Evolutionary conservation across 2,888 invertebrate species (phyloP).

Genomic region (Tenthredo distinguenda): DNA sequence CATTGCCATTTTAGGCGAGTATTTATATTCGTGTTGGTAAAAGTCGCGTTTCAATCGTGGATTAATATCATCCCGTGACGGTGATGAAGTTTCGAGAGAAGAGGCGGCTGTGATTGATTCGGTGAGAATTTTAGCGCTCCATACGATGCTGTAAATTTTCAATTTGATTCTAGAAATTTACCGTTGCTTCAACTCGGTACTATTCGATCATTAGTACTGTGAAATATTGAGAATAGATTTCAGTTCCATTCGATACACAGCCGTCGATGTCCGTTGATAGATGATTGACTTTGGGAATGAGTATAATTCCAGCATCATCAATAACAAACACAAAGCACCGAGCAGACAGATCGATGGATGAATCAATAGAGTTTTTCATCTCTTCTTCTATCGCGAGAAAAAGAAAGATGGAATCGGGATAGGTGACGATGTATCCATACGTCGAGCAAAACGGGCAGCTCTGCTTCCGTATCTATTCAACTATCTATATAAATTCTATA

Average conservation of each 20-base stretch:
- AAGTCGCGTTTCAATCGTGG: background rate
- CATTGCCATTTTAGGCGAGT: background rate
- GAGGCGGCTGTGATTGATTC: background rate
- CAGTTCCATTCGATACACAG: constrained; percentile 25
- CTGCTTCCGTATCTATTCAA: constrained; percentile 44
- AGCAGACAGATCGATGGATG: constrained; percentile 38
- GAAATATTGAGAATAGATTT: constrained; percentile 26
- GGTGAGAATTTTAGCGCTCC: background rate
- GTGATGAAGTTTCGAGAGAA: background rate
- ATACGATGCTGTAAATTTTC: background rate
- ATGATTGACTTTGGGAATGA: constrained; percentile 47
- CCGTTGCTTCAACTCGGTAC: constrained; percentile 12
- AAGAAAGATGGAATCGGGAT: constrained; percentile 1
- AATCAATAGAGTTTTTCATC: constrained; percentile 48
- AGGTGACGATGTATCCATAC: constrained; percentile 8
- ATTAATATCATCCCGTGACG: background rate
- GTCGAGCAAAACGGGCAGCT: background rate
- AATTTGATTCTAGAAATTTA: background rate
- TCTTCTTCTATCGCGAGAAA: constrained; percentile 14
- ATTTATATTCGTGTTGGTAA: background rate
- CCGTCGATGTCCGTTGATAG: constrained; percentile 31
- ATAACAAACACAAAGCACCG: constrained; percentile 47
- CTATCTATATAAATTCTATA: constrained; percentile 43
- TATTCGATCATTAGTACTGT: constrained; percentile 21
- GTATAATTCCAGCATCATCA: constrained; percentile 51